Conservation (phyloP, 2,797 vertebrate species). For the Lagorchestes hirsutus region DNA sequence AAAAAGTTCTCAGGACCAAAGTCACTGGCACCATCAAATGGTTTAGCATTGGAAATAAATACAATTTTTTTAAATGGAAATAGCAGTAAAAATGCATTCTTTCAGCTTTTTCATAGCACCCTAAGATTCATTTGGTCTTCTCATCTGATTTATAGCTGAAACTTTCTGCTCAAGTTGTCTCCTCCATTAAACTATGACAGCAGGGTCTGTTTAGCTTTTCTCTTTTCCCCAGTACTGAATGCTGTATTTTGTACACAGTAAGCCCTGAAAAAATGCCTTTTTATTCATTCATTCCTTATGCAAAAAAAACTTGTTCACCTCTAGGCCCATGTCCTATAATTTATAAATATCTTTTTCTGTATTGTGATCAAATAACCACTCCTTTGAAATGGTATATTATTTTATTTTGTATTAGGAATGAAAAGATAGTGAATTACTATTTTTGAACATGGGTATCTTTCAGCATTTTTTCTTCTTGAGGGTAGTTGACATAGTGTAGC, state of each 20-base stretch:
- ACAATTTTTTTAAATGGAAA: neutral
- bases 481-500: neutral
- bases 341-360: neutral
- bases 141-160: neutral
- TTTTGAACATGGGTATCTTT: neutral
- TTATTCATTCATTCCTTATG: neutral
- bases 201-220: neutral
- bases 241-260: neutral
- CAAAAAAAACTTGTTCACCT: neutral
- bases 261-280: neutral
- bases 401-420: neutral
- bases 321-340: neutral
- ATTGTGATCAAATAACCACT: neutral
- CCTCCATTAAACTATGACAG: neutral
- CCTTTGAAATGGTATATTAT: neutral
- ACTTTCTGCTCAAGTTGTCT: neutral
- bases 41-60: neutral
- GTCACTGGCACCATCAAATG: neutral
- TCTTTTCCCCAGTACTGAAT: neutral
- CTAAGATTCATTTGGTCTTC: neutral
- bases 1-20: neutral
- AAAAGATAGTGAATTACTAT: neutral
- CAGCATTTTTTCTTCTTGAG: neutral
- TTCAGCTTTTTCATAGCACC: neutral
- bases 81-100: neutral